A percentile compares a stretch with the other conserved stretches of the same genome.
Conservation (phyloP, 2,797 vertebrate species). For the Clarias fuscus region DNA sequence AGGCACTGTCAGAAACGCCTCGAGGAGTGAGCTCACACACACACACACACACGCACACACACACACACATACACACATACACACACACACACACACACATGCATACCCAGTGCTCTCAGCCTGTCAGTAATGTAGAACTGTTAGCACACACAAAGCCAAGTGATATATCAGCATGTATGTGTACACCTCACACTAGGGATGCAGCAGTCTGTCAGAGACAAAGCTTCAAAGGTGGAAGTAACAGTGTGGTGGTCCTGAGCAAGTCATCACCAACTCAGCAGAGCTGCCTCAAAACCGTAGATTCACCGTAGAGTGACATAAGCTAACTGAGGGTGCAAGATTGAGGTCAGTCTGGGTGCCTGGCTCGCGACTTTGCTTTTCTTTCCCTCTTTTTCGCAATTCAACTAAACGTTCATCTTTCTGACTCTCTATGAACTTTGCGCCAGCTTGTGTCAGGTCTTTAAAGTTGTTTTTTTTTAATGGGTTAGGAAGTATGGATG, state of each 20-base stretch:
- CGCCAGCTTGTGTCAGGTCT: not conserved
- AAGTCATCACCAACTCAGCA: constrained; percentile 11
- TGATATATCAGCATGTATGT: constrained; percentile 35
- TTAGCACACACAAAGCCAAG: constrained; percentile 33
- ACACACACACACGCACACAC: not conserved
- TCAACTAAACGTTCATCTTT: not conserved
- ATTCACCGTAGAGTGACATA: not conserved
- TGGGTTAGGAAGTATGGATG: constrained; percentile 23
- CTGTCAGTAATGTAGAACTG: constrained; percentile 44
- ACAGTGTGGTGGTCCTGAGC: constrained; percentile 13
- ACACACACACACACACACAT: not conserved
- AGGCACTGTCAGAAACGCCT: constrained; percentile 27
- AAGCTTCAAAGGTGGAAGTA: constrained; percentile 26
- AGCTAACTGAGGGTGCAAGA: not conserved
- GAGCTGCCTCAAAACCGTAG: not conserved
- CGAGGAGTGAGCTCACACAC: not conserved
- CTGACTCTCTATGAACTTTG: not conserved
- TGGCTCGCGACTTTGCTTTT: not conserved
- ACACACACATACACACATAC: not conserved
- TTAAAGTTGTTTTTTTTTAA: not conserved
- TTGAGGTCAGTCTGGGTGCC: not conserved
- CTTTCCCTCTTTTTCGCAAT: not conserved
- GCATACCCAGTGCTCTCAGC: constrained; percentile 30
- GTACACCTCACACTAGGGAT: constrained; percentile 35
- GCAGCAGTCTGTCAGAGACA: constrained; percentile 36